Base-by-base conservation (phyloP, 2,113 vertebrate species). In the Elephantulus edwardii region DNA sequence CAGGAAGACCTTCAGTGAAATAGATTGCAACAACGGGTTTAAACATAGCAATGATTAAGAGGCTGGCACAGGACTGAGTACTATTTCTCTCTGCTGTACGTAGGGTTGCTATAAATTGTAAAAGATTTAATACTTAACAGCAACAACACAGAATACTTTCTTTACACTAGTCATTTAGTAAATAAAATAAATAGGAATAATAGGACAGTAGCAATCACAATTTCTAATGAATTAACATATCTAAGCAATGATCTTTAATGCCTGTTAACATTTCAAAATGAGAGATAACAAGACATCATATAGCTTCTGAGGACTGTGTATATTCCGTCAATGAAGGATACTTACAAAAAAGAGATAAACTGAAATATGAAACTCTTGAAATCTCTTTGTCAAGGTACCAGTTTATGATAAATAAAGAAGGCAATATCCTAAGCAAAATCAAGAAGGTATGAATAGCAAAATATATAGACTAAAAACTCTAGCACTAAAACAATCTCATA, bases 171-270 rank as follows among this genome's bases (percentile, higher is more conserved):
- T n/a, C n/a, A n/a, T n/a, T n/a, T 93, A 70, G 66, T 72, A 90
- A 94, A 86, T 86, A 72, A 88, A 90, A 58, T 94, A 82, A 82
- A 22, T n/a, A n/a, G n/a, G n/a, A 90, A 85, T 81, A 86, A 87
- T 28, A 72, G 40, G 93, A 75, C 10, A 78, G 42, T 79, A 38
- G 30, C 38, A 79, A 90, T 58, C 86, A 52, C 72, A n/a, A 81
- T 46, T 86, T 33, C 72, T 89, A 86, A 87, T 91, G 44, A 91
- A 89, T 90, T 81, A 87, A 91, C 74, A 75, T 74, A 83, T 62
- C 38, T 22, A 78, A 20, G 81, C 78, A 86, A 89, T 52, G 68
- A 81, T 87, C 68, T 78, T 89, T 87, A 89, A 74, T 82, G 77
- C 54, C 74, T 94, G 62, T 81, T 89, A 91, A 62, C 56, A 70